Evolutionary conservation across 1,140 invertebrate genomes (phyloP), one percentile per base, ranked within the genome.

Genomic region (Pomacea maculata): DNA sequence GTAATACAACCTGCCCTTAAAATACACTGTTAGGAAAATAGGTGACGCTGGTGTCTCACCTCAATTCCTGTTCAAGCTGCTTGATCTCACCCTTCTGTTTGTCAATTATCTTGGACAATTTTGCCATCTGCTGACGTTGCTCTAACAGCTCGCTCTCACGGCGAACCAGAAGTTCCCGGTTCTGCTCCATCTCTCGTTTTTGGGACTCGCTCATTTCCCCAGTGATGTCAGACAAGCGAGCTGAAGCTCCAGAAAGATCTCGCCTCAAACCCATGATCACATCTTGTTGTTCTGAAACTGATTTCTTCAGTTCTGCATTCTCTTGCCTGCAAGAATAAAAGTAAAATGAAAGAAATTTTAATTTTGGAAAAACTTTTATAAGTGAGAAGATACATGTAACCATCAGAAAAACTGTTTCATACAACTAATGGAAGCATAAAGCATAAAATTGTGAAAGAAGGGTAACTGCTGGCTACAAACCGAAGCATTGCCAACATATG

Each of bases 151-250:
- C 91, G 55, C 79, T 78, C 71, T 89, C 86, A 70, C 87, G 86
- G n/a, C 87, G 83, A 15, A 75, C 68, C 4, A 91, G 76, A n/a
- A 85, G 75, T 21, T 86, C 86, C 55, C 85, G 85, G 78, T 88
- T 89, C 45, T 88, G 83, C 82, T 92, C 91, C 63, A 91, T 84
- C 80, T 91, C 90, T 76, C 89, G 84, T 83, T 92, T 92, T 85
- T 91, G 90, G 17, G 86, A 82, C 78, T 92, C 91, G 77, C 87
- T 91, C 65, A 92, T 82, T 83, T 92, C 91, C 71, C 91, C 90
- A 75, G 87, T 87, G 25, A 91, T 89, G 79, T 92, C 91, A 19
- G 90, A 89, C 12, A 92, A 84, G 70, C 90, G 80, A 73, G 91
- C 90, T 34, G 87, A 87, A 52, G 90, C 90, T 14, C 90, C 90